Evolutionary conservation across 2,797 vertebrate genomes (phyloP), one percentile per base, ranked within the genome.

Genomic region (Hafferia zeledoni): DNA sequence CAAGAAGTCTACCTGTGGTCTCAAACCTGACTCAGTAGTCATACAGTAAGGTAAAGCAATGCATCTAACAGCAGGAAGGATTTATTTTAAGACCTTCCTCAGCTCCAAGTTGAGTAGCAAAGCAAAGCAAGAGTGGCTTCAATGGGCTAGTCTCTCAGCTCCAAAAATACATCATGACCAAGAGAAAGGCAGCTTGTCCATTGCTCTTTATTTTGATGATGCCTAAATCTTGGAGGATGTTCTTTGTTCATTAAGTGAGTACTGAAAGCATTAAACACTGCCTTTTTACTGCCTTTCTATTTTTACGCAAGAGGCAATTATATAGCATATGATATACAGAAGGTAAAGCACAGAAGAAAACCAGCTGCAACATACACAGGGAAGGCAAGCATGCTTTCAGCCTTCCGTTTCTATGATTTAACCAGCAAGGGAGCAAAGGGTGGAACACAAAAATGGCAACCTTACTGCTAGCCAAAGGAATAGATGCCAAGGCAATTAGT

Each of bases 401-500:
- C 60, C n/a, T 80, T 63, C 10, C 0, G 0, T 59, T 90, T 89
- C 72, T 74, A 61, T 77, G 44, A 95, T 84, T 93, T 84, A 79
- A 74, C 30, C 49, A 79, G 28, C 41, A 89, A 67, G 37, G 49
- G 56, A 87, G 35, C 5, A 83, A 95, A 81, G 39, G 39, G 10
- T 72, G 59, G 74, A 88, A 72, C 25, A 69, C 33, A 67, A 86
- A 84, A 76, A 28, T 55, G 70, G 17, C 44, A 60, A 61, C 53
- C 18, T 60, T 82, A 82, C 11, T 72, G n/a, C 43, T 83, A 91
- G 55, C 28, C 89, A 41, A 79, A 71, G 63, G 69, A 89, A 64
- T 23, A 81, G n/a, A 59, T 94, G 33, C 69, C 92, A 93, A 90
- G 37, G 25, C 27, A 87, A 70, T 95, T 89, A 91, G 80, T 93